Base-by-base conservation (phyloP, 2,113 vertebrate genomes). In the Protomyctophum bolini region DNA sequence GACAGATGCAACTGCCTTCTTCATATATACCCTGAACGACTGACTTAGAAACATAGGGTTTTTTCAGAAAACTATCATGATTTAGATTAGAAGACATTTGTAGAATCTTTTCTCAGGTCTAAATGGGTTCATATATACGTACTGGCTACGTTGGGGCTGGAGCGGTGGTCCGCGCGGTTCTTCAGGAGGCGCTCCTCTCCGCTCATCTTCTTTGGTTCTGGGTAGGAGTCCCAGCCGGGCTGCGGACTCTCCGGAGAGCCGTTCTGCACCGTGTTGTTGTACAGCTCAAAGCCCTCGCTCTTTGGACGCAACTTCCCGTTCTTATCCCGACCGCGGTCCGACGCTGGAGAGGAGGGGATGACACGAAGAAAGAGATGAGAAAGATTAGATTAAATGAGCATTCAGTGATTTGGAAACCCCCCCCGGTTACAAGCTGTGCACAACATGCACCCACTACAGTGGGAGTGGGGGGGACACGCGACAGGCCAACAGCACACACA, bases 131-230 rank as follows among this genome's bases (percentile, higher is more conserved):
- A 29, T 49, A n/a, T n/a, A n/a, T n/a, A 49, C 97, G 94, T 92
- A 99, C 98, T 98, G 88, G 98, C 97, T 58, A 99, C 98, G 58
- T 99, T 99, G 82, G 98, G 98, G 87, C 97, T 99, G 83, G 98
- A 99, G 14, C 98, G 96, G 87, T 99, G 98, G 82, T 98, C 96
- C 0, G 93, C 94, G 48, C 97, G 89, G 85, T 98, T 98, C 89
- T 98, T 99, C 80, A 95, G 92, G 45, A 99, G 87, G 11, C 97
- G 89, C 0, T 99, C 98, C 33, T 99, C 98, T 0, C 94, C 91
- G 1, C 94, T 92, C 82, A 95, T 88, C 82, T 94, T 98, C 94
- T 97, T 97, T 89, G 96, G 96, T 88, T 98, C 98, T 0, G 92
- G 95, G 88, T 96, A 97, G 46, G 96, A 93, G 0, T 96, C 95